Evolutionary conservation across 1,140 invertebrate genomes (phyloP), one percentile per base, ranked within the genome.

Genomic region (Globodera ellingtonae): DNA sequence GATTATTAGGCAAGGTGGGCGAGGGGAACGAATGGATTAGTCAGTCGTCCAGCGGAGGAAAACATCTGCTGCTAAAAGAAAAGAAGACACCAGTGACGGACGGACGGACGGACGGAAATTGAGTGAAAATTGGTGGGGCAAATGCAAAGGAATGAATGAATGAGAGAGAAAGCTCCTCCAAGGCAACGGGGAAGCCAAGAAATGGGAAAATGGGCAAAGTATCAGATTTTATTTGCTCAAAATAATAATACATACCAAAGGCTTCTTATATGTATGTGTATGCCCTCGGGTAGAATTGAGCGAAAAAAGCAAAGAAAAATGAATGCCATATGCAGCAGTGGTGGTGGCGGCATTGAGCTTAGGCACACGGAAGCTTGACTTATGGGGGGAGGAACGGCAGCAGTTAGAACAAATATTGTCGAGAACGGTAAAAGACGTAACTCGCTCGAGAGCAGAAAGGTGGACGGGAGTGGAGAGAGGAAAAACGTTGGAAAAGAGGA

Each of bases 171-270:
- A 35, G 35, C 35, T 35, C 35, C 56, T 15, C 56, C 56, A 15
- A 59, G 56, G 56, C 56, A 59, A 59, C 56, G 56, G 35, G 35
- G 35, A 1, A 10, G 15, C 10, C 10, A 18, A 35, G 35, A 15
- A 59, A 59, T 18, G 15, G 18, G 56, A 10, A 59, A 35, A 18
- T 18, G 10, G 56, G 56, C 56, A 59, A 59, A 59, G 56, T 59
- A 59, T 59, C 56, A 59, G 10, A 59, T 59, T 59, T 59, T 59
- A 59, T 59, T 59, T 59, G 56, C 56, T 59, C 56, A 59, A 59
- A 59, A 59, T 59, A 13, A 59, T 59, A 59, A 59, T 59, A 15
- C 56, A 35, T 35, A 35, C 35, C 35, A 35, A 35, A 35, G 35
- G 35, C 35, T 35, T 35, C 35, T 35, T 35, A 35, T 35, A 35